Conservation (phyloP, 2,888 invertebrate genomes). For the Cactoblastis cactorum region DNA sequence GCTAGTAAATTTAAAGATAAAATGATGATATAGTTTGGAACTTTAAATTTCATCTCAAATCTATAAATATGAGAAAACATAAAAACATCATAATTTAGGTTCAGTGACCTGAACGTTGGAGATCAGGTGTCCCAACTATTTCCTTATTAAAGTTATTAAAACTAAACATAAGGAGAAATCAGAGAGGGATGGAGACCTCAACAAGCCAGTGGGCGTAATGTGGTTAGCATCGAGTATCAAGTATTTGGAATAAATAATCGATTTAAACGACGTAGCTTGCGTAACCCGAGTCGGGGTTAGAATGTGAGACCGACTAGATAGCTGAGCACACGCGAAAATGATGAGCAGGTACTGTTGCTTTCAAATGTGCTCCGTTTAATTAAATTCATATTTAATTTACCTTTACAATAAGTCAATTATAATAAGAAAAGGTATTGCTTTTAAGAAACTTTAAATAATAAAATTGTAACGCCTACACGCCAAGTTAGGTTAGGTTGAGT, state of each 20-base stretch:
- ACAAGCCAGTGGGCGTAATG: conserved; percentile 56
- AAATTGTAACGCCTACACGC: too few relatives aligned
- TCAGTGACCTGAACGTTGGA: not conserved
- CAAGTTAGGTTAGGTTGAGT: too few relatives aligned
- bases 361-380: conserved; percentile 18
- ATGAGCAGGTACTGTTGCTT: conserved; percentile 42
- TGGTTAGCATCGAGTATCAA: conserved; percentile 46
- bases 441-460: too few relatives aligned
- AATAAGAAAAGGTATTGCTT: too few relatives aligned
- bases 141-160: conserved; percentile 21
- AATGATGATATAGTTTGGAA: too few relatives aligned
- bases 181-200: conserved; percentile 42
- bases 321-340: conserved; percentile 51
- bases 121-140: not conserved
- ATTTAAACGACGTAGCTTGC: conserved; percentile 44
- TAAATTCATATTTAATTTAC: too few relatives aligned
- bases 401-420: too few relatives aligned
- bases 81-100: not conserved
- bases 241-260: conserved; percentile 63
- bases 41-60: not conserved
- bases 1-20: too few relatives aligned
- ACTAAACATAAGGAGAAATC: conserved; percentile 43
- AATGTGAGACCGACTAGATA: conserved; percentile 46
- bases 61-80: not conserved
- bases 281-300: conserved; percentile 58